phyloP scores from a whole-genome alignment of 2,888 invertebrate genomes.

The Tolmerus cingulatus region DNA sequence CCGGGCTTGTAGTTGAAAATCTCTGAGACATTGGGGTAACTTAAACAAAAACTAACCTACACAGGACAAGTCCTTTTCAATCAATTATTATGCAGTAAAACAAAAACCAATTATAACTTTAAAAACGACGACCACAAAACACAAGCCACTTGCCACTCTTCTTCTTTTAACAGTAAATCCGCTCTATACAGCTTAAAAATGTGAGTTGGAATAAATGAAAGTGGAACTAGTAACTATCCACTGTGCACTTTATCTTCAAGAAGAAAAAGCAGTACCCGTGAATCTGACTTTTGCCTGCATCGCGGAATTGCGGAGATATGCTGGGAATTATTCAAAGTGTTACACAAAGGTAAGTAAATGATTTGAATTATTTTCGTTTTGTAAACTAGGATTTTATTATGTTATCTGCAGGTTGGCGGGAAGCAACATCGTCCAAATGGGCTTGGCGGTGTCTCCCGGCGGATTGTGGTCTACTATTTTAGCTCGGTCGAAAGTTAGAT shows the following conservation, averaged over 20 bases:
- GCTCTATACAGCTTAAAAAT: neutral
- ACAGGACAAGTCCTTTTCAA: neutral
- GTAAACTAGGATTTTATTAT: neutral
- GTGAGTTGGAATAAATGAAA: neutral
- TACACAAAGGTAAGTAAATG: neutral
- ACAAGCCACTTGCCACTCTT: neutral
- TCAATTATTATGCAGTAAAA: neutral
- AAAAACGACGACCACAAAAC: neutral
- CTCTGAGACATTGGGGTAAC: constrained; percentile 50
- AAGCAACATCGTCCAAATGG: neutral
- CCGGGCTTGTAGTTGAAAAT: constrained; percentile 51
- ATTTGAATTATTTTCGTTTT: neutral
- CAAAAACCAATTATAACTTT: neutral
- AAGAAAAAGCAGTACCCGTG: neutral
- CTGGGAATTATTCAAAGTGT: neutral
- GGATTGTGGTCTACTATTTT: constrained; percentile 55
- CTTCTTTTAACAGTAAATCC: neutral
- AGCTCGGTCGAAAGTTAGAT: constrained; percentile 67
- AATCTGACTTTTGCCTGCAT: neutral
- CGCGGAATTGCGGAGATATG: neutral
- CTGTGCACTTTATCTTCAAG: neutral
- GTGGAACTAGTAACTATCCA: neutral
- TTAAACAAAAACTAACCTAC: neutral
- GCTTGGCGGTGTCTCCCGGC: constrained; percentile 32
- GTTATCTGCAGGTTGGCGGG: neutral